phyloP scores from a whole-genome alignment of 2,888 invertebrate genomes.

The Gandaritis pyraliata region DNA sequence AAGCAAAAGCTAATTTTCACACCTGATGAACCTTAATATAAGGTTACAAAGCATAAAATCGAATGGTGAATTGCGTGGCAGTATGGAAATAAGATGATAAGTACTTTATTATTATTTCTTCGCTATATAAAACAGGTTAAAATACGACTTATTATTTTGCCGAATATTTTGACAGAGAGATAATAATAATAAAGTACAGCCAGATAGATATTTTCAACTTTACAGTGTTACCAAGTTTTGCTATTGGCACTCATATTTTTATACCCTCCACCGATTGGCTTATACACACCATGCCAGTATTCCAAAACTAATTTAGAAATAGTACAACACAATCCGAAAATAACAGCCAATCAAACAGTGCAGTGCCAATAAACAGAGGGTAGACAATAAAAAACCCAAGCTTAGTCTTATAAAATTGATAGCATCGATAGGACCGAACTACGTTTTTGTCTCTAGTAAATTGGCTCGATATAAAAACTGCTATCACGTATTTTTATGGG shows the following conservation, averaged over 20 bases:
- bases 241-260: constrained; percentile 2
- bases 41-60: constrained; percentile 37
- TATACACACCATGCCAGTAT: not conserved
- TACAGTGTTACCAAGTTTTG: not conserved
- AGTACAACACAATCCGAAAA: constrained; percentile 22
- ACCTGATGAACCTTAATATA: constrained; percentile 36
- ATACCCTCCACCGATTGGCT: constrained; percentile 1
- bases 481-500: constrained; percentile 37
- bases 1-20: constrained; percentile 28
- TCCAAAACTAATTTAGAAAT: constrained; percentile 14
- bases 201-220: not conserved
- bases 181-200: too few relatives aligned
- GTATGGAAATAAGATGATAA: constrained; percentile 17
- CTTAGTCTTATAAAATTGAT: constrained; percentile 39
- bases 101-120: not conserved
- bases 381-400: constrained; percentile 32
- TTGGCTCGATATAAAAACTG: constrained; percentile 43
- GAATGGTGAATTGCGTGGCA: constrained; percentile 26
- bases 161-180: too few relatives aligned
- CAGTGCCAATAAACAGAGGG: constrained; percentile 33
- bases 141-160: too few relatives aligned
- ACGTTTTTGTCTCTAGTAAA: constrained; percentile 45
- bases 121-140: too few relatives aligned
- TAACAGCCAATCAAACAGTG: constrained; percentile 33
- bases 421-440: constrained; percentile 39